Evolutionary conservation across 2,113 vertebrate genomes (phyloP).

Genomic region (Thermophis baileyi): DNA sequence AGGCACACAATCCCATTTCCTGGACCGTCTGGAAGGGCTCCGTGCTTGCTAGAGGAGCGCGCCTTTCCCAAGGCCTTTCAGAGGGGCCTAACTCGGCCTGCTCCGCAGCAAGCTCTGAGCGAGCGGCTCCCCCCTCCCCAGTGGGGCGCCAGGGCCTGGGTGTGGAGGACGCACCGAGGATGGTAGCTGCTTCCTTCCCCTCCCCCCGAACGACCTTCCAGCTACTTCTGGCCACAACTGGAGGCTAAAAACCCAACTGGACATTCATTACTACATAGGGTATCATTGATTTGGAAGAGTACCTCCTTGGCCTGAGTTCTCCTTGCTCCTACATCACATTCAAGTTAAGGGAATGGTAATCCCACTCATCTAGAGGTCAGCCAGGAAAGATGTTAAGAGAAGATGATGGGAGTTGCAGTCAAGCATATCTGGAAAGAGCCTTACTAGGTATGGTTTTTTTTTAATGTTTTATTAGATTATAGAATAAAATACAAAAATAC

Average conservation of each 20-base stretch:
- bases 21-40: background rate
- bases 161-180: background rate
- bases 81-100: background rate
- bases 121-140: background rate
- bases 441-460: background rate
- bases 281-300: background rate
- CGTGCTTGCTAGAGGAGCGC: background rate
- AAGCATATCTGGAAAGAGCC: background rate
- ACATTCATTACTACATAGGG: background rate
- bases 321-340: background rate
- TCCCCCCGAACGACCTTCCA: background rate
- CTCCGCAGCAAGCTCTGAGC: background rate
- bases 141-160: background rate
- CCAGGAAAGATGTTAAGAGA: background rate
- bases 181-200: background rate
- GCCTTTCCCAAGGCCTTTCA: background rate
- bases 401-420: background rate
- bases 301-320: background rate
- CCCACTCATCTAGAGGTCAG: background rate
- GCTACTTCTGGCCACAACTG: background rate
- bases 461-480: no score
- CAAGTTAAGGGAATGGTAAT: background rate
- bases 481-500: no score
- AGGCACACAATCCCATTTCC: background rate
- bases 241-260: background rate